Evolutionary conservation across 2,888 invertebrate species (phyloP).

Genomic region (Tuberolachnus salignus): DNA sequence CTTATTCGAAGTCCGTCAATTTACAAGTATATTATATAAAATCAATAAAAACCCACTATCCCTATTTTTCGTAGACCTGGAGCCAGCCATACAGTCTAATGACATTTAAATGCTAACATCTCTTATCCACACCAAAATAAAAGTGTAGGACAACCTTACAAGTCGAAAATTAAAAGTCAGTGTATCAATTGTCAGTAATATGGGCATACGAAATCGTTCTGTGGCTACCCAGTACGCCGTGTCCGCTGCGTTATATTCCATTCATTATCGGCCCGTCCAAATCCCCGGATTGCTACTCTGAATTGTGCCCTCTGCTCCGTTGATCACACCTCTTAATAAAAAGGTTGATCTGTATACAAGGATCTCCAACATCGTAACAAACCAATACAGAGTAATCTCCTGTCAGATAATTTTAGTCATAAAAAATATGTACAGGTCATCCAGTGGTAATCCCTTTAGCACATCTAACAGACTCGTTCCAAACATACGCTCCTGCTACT

Average conservation of each 20-base stretch:
- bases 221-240: neutral
- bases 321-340: slow-evolving; percentile 1
- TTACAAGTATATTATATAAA: too few relatives aligned
- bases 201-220: neutral
- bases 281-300: neutral
- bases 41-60: too few relatives aligned
- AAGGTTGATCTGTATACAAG: slow-evolving; percentile 5
- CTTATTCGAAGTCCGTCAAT: too few relatives aligned
- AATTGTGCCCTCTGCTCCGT: neutral
- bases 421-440: slow-evolving; percentile 24
- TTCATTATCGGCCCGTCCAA: neutral
- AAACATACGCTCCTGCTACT: slow-evolving; percentile 23
- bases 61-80: too few relatives aligned
- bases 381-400: neutral
- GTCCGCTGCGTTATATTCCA: neutral
- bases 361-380: neutral
- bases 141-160: too few relatives aligned
- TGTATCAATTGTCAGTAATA: too few relatives aligned
- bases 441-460: slow-evolving; percentile 11
- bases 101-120: too few relatives aligned
- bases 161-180: too few relatives aligned
- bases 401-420: slow-evolving; percentile 31
- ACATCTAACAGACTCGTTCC: neutral
- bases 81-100: too few relatives aligned
- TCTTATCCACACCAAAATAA: too few relatives aligned